phyloP scores from a whole-genome alignment of 2,888 invertebrate species.

The Octonoba sinensis region DNA sequence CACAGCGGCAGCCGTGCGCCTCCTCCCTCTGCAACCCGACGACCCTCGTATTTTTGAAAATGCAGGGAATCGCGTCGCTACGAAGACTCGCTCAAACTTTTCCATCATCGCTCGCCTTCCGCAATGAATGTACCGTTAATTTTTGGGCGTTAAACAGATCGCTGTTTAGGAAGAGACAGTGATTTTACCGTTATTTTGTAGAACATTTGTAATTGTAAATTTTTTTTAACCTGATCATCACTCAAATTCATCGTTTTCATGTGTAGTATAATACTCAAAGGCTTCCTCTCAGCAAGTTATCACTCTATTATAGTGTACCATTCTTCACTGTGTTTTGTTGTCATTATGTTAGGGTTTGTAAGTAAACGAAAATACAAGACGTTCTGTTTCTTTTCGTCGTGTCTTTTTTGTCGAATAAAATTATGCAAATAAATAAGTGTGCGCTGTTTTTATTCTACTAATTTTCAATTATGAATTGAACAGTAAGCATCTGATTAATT shows the following conservation, averaged over 20 bases:
- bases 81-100: constrained; percentile 35
- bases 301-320: constrained; percentile 42
- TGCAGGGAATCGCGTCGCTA: constrained; percentile 33
- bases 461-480: too few relatives aligned
- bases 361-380: constrained; percentile 14
- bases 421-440: constrained; percentile 20
- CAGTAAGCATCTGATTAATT: too few relatives aligned
- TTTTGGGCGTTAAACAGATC: constrained; percentile 25
- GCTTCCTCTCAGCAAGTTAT: constrained; percentile 27
- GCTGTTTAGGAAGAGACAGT: constrained; percentile 41
- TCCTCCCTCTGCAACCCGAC: constrained; percentile 46
- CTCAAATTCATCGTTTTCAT: constrained; percentile 19
- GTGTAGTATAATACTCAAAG: constrained; percentile 26
- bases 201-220: constrained; percentile 17
- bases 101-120: constrained; percentile 26
- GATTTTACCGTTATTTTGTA: constrained; percentile 41
- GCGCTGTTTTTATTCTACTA: constrained; percentile 36
- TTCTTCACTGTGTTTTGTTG: constrained; percentile 43
- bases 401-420: constrained; percentile 48
- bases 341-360: constrained; percentile 37
- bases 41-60: constrained; percentile 59
- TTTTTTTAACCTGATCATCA: constrained; percentile 17
- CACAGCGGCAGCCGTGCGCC: constrained; percentile 50
- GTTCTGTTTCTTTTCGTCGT: constrained; percentile 33
- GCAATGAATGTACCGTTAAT: constrained; percentile 32